Evolutionary conservation across 2,888 invertebrate species (phyloP), one percentile per base, ranked within the genome.

Genomic region (Glyphotaelius pellucidus): DNA sequence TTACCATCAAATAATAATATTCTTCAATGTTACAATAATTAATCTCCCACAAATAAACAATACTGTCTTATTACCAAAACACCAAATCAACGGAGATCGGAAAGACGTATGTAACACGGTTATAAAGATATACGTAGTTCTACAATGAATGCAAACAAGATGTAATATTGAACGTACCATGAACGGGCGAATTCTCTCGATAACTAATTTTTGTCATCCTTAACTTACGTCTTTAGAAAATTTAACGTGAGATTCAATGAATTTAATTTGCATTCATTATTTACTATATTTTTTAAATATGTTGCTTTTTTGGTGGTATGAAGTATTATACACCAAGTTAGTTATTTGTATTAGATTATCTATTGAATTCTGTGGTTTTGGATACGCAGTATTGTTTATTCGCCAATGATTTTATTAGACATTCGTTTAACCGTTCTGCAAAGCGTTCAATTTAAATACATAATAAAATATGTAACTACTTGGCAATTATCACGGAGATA

Each of bases 381-480:
- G 67, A 2, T 67, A 67, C 0, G n/a, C 67, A 67, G 25, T n/a
- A 67, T n/a, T 67, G 67, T n/a, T 67, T 67, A 67, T 67, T 67
- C 9, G 25, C 9, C n/a, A 9, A 67, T 7, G 25, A n/a, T 67
- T 25, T 25, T 25, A 25, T 67, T n/a, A 67, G 25, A 67, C 25
- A 5, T 67, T 25, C 7, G 2, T 67, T 67, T 67, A n/a, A 67
- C 67, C 67, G 25, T 67, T 67, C 67, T 67, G 25, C 67, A n/a
- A 7, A 67, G 25, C 25, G 25, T 67, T 67, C 67, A 67, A 67
- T 67, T 67, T n/a, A n/a, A 7, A 67, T 67, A 67, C 67, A 67
- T 67, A 67, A n/a, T 67, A 67, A 67, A 67, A 67, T 67, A 67
- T 67, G 67, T 67, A 67, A 67, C 67, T 67, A 67, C 67, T 67